Evolutionary conservation across 2,888 invertebrate species (phyloP).

Genomic region (Falcaria lacertinaria): DNA sequence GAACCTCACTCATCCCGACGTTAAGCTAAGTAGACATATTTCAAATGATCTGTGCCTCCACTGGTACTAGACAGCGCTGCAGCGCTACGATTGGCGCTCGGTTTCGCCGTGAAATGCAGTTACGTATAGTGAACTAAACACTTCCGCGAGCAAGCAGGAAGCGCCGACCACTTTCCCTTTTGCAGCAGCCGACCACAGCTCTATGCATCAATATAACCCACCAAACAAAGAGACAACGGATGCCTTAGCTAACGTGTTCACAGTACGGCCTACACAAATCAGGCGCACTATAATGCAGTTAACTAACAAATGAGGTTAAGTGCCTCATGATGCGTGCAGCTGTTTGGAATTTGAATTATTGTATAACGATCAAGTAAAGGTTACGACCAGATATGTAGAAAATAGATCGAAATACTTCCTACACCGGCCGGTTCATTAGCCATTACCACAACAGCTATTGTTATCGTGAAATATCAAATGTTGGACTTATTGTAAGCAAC

Average conservation of each 20-base stretch:
- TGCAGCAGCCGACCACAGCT: slow-evolving; percentile 73
- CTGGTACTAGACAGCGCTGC: slow-evolving; percentile 19
- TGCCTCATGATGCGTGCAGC: slow-evolving; percentile 62
- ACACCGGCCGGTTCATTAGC: slow-evolving; percentile 18
- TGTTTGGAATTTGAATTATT: slow-evolving; percentile 58
- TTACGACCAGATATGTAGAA: slow-evolving; percentile 36
- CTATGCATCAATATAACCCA: slow-evolving; percentile 63
- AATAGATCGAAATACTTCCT: slow-evolving; percentile 12
- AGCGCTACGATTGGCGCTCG: slow-evolving; percentile 19
- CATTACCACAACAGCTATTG: slow-evolving; percentile 26
- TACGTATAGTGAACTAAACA: slow-evolving; percentile 61
- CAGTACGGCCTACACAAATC: slow-evolving; percentile 27
- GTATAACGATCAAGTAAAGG: slow-evolving; percentile 37
- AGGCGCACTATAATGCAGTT: slow-evolving; percentile 62
- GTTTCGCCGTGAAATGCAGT: slow-evolving; percentile 51
- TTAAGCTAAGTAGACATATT: too few species aligned
- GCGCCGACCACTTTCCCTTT: slow-evolving; percentile 74
- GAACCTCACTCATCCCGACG: too few species aligned
- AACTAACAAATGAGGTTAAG: slow-evolving; percentile 72
- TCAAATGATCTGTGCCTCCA: too few species aligned
- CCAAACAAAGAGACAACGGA: slow-evolving; percentile 30
- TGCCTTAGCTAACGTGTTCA: slow-evolving; percentile 13
- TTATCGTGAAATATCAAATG: slow-evolving; percentile 34
- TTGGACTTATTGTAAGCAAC: slow-evolving; percentile 30
- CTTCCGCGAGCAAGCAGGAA: slow-evolving; percentile 77